Conservation (phyloP, 2,113 vertebrate genomes). For the Jacana jacana region DNA sequence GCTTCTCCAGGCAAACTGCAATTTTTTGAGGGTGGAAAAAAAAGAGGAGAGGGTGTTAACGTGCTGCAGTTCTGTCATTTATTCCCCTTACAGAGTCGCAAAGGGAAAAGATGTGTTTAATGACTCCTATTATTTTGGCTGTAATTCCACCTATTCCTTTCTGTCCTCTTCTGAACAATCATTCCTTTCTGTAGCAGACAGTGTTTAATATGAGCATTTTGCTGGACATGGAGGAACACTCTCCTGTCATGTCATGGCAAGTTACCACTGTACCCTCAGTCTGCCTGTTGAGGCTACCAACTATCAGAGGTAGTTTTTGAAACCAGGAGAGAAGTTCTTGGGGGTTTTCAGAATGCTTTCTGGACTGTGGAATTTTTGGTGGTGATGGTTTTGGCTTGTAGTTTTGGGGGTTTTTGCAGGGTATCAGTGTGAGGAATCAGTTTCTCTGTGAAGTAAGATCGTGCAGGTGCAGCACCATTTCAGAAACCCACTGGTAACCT, state of each 20-base stretch:
- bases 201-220: not conserved
- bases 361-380: accelerated
- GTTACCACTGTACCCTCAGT: not conserved
- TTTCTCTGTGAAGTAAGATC: not conserved
- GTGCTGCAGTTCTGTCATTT: constrained; percentile 20
- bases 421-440: not conserved
- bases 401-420: not conserved
- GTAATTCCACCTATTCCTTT: not conserved
- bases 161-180: not conserved
- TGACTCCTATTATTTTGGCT: constrained; percentile 22
- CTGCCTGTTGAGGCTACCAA: not conserved
- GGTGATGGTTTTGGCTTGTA: not conserved
- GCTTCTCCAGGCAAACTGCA: constrained; percentile 27
- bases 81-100: not conserved
- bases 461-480: not conserved
- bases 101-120: not conserved
- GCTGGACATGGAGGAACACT: not conserved
- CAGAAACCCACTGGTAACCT: not conserved
- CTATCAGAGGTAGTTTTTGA: not conserved
- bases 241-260: accelerated
- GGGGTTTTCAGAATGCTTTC: not conserved
- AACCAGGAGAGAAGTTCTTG: not conserved
- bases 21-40: not conserved
- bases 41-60: not conserved
- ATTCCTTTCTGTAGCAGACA: not conserved